Evolutionary conservation across 2,888 invertebrate species (phyloP).

Genomic region (Latheticus oryzae): DNA sequence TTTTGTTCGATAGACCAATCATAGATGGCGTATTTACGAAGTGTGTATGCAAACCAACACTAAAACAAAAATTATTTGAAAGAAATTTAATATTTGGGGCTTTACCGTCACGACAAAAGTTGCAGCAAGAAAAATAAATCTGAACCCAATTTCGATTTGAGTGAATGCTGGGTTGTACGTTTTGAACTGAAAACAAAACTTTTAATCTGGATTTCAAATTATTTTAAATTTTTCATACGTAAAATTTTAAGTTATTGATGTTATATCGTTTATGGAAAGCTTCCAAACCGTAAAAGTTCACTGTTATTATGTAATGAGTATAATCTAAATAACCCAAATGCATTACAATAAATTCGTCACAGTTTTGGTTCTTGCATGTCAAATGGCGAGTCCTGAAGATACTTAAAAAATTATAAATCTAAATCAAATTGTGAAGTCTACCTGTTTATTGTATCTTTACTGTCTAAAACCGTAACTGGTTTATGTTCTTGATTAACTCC

Average conservation of each 20-base stretch:
- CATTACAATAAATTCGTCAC: slow-evolving; percentile 88
- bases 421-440: slow-evolving; percentile 58
- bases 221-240: slow-evolving; percentile 78
- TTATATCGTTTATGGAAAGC: slow-evolving; percentile 86
- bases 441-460: slow-evolving; percentile 79
- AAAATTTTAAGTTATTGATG: slow-evolving; percentile 86
- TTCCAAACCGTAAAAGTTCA: slow-evolving; percentile 86
- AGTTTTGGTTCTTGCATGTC: slow-evolving; percentile 82
- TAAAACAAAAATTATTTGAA: no score
- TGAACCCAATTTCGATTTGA: slow-evolving; percentile 97
- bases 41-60: slow-evolving; percentile 93
- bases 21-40: slow-evolving; percentile 86
- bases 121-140: slow-evolving; percentile 90
- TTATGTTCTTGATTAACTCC: slow-evolving; percentile 83
- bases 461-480: slow-evolving; percentile 74
- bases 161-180: slow-evolving; percentile 96
- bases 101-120: slow-evolving; percentile 90
- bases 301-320: slow-evolving; percentile 86
- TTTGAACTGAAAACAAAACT: slow-evolving; percentile 78
- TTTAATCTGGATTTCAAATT: slow-evolving; percentile 23
- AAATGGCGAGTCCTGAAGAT: slow-evolving; percentile 81
- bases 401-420: slow-evolving; percentile 2
- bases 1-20: slow-evolving; percentile 99
- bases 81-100: no score
- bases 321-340: slow-evolving; percentile 92